Base-by-base conservation (phyloP, 2,113 vertebrate species). In the Gobiocypris rarus region DNA sequence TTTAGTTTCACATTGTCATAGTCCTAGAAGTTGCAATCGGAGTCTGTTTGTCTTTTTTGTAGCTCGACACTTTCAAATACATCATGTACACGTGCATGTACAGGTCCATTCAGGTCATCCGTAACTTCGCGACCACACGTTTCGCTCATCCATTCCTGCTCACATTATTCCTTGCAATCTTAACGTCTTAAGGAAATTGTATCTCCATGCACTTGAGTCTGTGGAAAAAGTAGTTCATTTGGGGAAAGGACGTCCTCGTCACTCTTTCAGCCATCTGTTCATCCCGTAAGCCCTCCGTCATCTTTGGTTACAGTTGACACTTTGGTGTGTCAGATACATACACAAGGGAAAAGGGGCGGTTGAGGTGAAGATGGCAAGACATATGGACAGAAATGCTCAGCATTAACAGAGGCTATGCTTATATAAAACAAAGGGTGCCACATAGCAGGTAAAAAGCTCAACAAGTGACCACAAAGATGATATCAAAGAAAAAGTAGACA, bases 221-320 rank as follows among this genome's bases (percentile, higher is more conserved):
- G n/a, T 31, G 61, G 59, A 59, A 58, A 48, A 79, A 58, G 67
- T n/a, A 41, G 48, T 38, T 69, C 31, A 75, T 87, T 82, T 31
- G 63, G 58, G 28, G 48, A 65, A 73, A 61, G 59, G 45, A 41
- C 65, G 3, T 79, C 19, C 67, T 17, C 56, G 65, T 85, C 22
- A 24, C 4, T 63, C 86, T 83, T 83, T 76, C 69, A 82, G 85
- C 84, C 83, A 81, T 91, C 82, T 1, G 86, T 89, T 86, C 88
- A 88, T 92, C 90, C 80, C 89, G 92, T 89, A 88, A 90, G 91
- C 92, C 90, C 90, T 90, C 92, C 89, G 85, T 92, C 92, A 92
- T 95, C 94, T 95, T 95, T 95, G 94, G 94, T 95, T 93, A 89
- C 89, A 90, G 93, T 92, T 81, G 93, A 95, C 94, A 95, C 94